Evolutionary conservation across 2,113 vertebrate species (phyloP).

Genomic region (Perognathus longimembris): DNA sequence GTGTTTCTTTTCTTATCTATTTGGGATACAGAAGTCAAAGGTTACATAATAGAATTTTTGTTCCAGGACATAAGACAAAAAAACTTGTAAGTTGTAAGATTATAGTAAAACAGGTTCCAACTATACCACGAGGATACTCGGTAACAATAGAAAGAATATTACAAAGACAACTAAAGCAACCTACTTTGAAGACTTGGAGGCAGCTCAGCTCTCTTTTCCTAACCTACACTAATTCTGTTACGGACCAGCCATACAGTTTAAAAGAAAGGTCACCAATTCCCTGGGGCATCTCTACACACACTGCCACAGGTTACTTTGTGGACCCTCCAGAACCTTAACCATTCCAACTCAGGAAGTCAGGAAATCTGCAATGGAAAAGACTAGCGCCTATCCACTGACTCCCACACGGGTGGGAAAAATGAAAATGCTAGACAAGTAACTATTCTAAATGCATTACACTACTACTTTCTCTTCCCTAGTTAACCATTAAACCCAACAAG

Average conservation of each 20-base stretch:
- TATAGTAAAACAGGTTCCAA: slow-evolving; percentile 39
- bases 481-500: slow-evolving; percentile 70
- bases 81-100: slow-evolving; percentile 40
- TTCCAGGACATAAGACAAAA: slow-evolving; percentile 34
- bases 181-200: neutral
- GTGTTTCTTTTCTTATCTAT: slow-evolving; percentile 9
- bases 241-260: slow-evolving; percentile 29
- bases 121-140: neutral
- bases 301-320: neutral
- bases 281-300: neutral
- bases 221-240: neutral
- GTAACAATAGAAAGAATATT: neutral
- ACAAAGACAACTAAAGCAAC: neutral
- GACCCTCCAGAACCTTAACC: neutral
- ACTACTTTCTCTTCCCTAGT: slow-evolving; percentile 23
- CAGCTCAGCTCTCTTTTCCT: neutral
- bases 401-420: too few relatives aligned
- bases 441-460: neutral
- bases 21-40: slow-evolving; percentile 56
- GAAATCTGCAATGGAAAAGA: neutral
- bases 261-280: slow-evolving; percentile 60
- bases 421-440: neutral
- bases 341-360: neutral
- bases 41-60: slow-evolving; percentile 72
- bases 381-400: neutral